Conservation (phyloP, 2,797 vertebrate species). For the Eulemur mongoz region DNA sequence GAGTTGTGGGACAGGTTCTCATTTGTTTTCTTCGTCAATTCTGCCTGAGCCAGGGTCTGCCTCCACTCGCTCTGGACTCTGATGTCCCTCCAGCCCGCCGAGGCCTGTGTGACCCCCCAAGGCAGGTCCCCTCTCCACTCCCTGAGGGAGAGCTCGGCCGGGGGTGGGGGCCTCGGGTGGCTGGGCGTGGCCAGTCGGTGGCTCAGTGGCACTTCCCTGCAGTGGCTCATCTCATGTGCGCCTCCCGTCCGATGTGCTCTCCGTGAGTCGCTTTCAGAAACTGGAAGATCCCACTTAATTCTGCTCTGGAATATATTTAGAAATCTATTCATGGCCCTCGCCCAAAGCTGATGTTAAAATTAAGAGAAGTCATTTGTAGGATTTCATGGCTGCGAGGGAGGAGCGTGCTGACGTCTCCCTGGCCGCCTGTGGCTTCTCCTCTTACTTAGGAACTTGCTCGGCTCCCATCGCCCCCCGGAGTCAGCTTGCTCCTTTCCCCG, state of each 20-base stretch:
- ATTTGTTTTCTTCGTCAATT: no score
- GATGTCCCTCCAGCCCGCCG: not conserved
- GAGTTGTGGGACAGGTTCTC: not conserved
- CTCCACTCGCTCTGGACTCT: not conserved
- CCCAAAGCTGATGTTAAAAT: not conserved
- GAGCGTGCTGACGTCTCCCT: no score
- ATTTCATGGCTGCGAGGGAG: not conserved
- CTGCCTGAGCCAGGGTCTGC: not conserved
- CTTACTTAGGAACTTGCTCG: not conserved
- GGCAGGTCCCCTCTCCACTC: not conserved
- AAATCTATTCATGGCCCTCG: not conserved
- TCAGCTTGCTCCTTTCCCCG: not conserved
- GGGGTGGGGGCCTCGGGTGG: no score
- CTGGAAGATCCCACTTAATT: not conserved
- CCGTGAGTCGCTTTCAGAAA: not conserved
- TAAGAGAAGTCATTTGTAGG: not conserved
- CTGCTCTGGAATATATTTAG: not conserved
- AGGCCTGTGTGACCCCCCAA: no score
- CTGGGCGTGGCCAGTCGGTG: no score
- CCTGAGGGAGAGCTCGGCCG: not conserved
- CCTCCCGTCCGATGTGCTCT: fast-evolving
- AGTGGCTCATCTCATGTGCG: fast-evolving
- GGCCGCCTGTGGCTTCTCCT: not conserved
- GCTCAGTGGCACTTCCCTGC: no score
- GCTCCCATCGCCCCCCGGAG: no score